Base-by-base conservation (phyloP, 2,797 vertebrate species). In the Emydoidea blandingii region DNA sequence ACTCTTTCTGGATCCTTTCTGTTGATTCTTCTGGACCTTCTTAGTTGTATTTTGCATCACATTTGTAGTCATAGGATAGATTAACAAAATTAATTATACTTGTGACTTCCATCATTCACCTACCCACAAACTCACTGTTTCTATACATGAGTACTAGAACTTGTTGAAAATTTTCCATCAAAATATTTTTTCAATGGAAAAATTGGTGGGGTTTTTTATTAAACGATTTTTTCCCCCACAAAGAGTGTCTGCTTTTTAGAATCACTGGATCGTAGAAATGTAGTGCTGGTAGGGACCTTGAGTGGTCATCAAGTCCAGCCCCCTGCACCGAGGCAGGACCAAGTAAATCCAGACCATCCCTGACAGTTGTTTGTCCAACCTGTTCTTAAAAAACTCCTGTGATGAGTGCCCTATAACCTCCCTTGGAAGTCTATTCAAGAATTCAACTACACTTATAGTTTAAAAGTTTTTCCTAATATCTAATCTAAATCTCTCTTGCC, bases 131-230 rank as follows among this genome's bases (percentile, higher is more conserved):
- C 19, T 79, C 79, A 44, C 37, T 79, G 19, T 84, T 94, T 94
- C 53, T 89, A 31, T 91, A 94, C 92, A 83, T 52, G 92, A 96
- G 89, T 68, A 23, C 37, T 68, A 68, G 34, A 18, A n/a, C 18
- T 18, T 5, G 8, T 68, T 68, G 34, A 68, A n/a, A 68, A 72
- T 41, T 72, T 72, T 72, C 68, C 37, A 41, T 72, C 68, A 5
- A 21, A 37, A 68, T 68, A 68, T 41, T 72, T 72, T 68, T 72
- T n/a, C 68, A 72, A 12, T 72, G 68, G 19, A 37, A 72, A 72
- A 23, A 41, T 72, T 34, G 31, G 31, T 62, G 31, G 59, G 11
- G 0, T 3, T 29, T 65, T 65, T 65, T 65, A 72, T 72, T 11
- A 41, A 41, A 41, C 41, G 5, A 23, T 37, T 23, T 37, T 72